Evolutionary conservation across 2,113 vertebrate genomes (phyloP).

Genomic region (Pitta sordida): DNA sequence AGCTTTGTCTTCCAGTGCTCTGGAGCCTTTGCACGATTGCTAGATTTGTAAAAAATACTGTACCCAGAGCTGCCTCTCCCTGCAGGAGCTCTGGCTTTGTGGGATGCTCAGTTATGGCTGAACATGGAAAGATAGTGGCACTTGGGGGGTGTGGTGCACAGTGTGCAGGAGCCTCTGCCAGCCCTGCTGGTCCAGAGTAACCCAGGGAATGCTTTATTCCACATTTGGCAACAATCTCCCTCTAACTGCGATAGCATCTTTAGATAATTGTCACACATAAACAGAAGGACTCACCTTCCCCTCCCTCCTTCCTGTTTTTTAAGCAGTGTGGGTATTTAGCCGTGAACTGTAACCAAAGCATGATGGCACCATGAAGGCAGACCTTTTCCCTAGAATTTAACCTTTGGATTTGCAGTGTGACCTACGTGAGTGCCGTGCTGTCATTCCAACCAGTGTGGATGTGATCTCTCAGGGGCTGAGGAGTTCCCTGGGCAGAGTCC

Average conservation of each 20-base stretch:
- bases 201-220: not conserved
- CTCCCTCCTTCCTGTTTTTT: not conserved
- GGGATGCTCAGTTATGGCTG: not conserved
- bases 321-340: not conserved
- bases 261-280: not conserved
- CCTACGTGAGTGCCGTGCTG: fast-evolving
- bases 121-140: not conserved
- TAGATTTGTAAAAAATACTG: not conserved
- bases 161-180: not conserved
- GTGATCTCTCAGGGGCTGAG: not conserved
- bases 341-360: not conserved
- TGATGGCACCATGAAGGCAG: not conserved
- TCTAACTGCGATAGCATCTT: not conserved
- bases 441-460: not conserved
- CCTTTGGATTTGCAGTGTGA: not conserved
- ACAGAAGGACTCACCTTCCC: not conserved
- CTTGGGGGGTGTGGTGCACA: not conserved
- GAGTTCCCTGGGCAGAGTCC: not conserved
- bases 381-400: not conserved
- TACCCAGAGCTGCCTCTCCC: not conserved
- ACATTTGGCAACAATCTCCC: not conserved
- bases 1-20: not conserved
- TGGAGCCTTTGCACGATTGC: not conserved
- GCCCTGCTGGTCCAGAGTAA: not conserved
- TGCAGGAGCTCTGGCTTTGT: not conserved